phyloP scores from a whole-genome alignment of 2,888 invertebrate genomes.

The Arrhopalites spinosus region DNA sequence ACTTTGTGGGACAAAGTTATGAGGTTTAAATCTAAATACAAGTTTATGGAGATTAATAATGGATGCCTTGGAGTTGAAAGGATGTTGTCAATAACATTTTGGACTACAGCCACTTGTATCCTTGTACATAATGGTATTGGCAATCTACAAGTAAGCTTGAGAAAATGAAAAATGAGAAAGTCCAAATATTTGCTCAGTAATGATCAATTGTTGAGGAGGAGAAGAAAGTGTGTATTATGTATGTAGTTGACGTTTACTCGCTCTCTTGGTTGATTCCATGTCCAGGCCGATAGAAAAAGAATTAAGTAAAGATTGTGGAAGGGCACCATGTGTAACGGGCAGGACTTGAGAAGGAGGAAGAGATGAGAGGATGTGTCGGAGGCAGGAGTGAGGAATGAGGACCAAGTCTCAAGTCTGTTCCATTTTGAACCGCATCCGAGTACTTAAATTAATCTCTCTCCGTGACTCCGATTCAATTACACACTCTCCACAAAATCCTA shows the following conservation, averaged over 20 bases:
- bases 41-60: no score
- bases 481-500: conserved; percentile 10
- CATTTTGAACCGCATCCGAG: not conserved
- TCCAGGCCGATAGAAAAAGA: not conserved
- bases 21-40: no score
- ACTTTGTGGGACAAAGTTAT: no score
- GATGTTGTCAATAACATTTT: no score
- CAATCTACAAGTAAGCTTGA: no score
- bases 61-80: no score
- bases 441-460: conserved; percentile 16
- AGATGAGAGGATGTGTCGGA: not conserved
- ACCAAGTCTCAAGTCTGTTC: not conserved
- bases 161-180: no score
- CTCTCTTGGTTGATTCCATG: not conserved
- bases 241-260: not conserved
- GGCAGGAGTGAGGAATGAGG: not conserved
- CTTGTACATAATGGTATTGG: no score
- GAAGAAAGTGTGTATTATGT: not conserved
- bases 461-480: conserved; percentile 19
- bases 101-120: no score
- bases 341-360: not conserved
- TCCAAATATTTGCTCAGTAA: not conserved
- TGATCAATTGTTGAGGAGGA: conserved; percentile 24
- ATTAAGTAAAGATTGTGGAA: not conserved
- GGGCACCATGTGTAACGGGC: not conserved